Percentiles rank a stretch among this genome's conserved stretches.
Conservation (phyloP, 1,140 invertebrate genomes). For the Brachionus koreanus region DNA sequence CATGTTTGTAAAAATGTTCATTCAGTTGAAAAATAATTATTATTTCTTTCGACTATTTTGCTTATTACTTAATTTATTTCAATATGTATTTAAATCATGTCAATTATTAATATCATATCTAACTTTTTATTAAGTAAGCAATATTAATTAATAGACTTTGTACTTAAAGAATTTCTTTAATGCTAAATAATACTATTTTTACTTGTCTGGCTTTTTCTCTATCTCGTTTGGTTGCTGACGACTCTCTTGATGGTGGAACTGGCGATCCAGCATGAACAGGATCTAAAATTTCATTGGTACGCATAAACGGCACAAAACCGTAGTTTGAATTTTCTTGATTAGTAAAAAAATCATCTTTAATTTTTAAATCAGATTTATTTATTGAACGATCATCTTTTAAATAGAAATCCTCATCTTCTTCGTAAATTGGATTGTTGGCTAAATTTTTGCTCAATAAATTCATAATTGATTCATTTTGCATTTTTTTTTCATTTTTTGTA, state of each 20-base stretch:
- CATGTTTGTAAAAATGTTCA: not conserved
- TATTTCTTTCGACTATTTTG: not conserved
- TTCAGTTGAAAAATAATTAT: too few species aligned
- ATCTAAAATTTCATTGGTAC: conserved; percentile 55
- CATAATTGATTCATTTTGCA: not conserved
- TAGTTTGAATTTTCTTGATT: not conserved
- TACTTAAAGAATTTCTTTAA: too few species aligned
- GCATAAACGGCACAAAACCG: conserved; percentile 56
- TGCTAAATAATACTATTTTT: too few species aligned
- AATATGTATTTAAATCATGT: too few species aligned
- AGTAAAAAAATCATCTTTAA: not conserved
- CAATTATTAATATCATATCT: too few species aligned
- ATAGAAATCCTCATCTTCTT: conserved; percentile 38
- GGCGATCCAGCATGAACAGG: conserved; percentile 52
- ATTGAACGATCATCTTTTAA: not conserved
- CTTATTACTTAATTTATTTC: too few species aligned
- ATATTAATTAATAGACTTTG: too few species aligned
- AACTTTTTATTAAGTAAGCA: too few species aligned
- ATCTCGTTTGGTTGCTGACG: conserved; percentile 47
- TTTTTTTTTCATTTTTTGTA: not conserved
- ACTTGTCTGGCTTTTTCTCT: conserved; percentile 51
- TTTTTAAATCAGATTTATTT: not conserved
- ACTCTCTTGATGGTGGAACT: conserved; percentile 54
- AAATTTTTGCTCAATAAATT: conserved; percentile 23
- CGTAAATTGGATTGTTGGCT: conserved; percentile 8